Evolutionary conservation across 2,888 invertebrate genomes (phyloP).

Genomic region (Oegoconia quadripuncta): DNA sequence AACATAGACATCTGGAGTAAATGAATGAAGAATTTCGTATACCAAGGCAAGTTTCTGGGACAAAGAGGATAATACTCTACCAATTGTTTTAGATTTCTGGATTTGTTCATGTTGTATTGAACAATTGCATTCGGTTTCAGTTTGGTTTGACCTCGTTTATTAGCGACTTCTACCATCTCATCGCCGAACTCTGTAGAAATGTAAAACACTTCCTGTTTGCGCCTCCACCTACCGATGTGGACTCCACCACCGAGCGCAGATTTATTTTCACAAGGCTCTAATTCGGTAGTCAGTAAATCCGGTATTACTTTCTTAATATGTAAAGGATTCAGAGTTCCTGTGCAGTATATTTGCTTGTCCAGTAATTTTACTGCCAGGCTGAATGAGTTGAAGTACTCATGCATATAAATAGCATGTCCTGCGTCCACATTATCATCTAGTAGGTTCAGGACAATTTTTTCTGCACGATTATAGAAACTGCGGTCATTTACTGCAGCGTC

Average conservation of each 20-base stretch:
- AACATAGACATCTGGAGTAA: neutral
- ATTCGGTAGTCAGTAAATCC: neutral
- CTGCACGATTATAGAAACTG: no score
- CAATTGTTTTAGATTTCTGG: neutral
- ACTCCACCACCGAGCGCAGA: neutral
- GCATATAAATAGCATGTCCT: conserved; percentile 37
- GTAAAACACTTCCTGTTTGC: neutral
- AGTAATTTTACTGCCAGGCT: conserved; percentile 31
- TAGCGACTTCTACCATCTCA: neutral
- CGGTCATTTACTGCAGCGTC: no score
- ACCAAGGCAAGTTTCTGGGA: neutral
- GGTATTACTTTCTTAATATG: neutral
- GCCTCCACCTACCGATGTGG: neutral
- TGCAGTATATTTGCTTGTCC: conserved; percentile 32
- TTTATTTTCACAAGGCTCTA: neutral
- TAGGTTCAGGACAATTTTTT: conserved; percentile 32
- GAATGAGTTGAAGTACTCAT: conserved; percentile 36
- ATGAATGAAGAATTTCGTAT: neutral
- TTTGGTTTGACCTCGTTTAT: neutral
- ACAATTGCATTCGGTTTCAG: neutral
- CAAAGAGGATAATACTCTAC: neutral
- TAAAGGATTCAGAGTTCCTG: neutral
- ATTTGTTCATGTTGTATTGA: neutral
- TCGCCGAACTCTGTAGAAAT: neutral
- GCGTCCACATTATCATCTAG: conserved; percentile 30